Percentiles rank a stretch among this genome's conserved stretches.
These are phyloP conservation scores for Sphenopsis melanotis DNA, from an alignment of 2,797 vertebrate genomes.

Conservation along the genomic window DNA sequence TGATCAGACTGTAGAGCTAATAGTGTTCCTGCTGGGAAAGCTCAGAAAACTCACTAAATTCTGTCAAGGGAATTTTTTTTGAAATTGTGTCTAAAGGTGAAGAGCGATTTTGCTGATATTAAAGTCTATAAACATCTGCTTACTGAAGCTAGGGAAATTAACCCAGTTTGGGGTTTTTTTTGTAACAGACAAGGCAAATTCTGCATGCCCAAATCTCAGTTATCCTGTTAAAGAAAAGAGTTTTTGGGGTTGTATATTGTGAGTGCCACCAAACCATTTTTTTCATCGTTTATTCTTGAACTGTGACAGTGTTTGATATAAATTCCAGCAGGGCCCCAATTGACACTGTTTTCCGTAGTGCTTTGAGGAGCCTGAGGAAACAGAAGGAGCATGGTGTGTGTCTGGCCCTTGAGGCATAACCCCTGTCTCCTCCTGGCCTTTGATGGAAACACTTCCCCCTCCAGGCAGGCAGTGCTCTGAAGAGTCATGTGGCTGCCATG, in stretches of 20 bases:
- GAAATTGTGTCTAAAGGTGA: neutral
- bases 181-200: neutral
- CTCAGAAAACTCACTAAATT: neutral
- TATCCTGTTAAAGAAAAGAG: neutral
- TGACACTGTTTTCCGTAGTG: neutral
- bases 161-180: neutral
- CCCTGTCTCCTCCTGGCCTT: neutral
- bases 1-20: neutral
- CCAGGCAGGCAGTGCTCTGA: neutral
- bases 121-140: neutral
- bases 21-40: neutral
- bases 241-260: neutral
- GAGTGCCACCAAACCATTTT: neutral
- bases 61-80: neutral
- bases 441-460: neutral
- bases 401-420: neutral
- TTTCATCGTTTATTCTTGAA: neutral
- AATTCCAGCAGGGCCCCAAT: neutral
- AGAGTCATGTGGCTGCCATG: neutral
- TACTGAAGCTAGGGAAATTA: neutral
- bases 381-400: neutral
- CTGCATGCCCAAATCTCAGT: neutral
- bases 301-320: neutral
- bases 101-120: neutral
- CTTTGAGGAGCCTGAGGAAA: neutral